Evolutionary conservation across 2,797 vertebrate genomes (phyloP), one percentile per base, ranked within the genome.

Genomic region (Pogonophryne albipinna): DNA sequence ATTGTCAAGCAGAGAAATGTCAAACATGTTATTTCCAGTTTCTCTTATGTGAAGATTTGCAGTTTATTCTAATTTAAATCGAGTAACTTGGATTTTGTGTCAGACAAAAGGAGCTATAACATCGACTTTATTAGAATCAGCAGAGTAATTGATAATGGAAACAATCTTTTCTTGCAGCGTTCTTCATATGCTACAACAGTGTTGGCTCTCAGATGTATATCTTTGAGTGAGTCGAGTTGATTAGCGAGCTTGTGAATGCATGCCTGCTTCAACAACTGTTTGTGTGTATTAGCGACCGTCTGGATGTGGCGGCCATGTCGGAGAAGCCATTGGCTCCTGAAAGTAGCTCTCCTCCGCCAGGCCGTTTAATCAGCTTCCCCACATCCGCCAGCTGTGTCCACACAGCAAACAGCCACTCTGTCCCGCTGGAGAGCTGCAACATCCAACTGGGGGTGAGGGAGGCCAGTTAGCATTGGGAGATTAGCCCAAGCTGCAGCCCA

Each of bases 341-440:
- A 90, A 88, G 90, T 85, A 82, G 75, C 85, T 86, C 79, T 85
- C 74, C 77, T 90, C 70, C 71, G 56, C 83, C 79, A 87, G 74
- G 78, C 83, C 76, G 42, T 93, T 92, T 94, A 95, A 95, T 95
- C 92, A 92, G 91, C 85, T 91, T 91, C 89, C 85, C 81, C 77
- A 74, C 89, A 89, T 86, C 86, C 74, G 85, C 93, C 93, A 95
- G 94, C 93, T 95, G 94, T 95, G 94, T 93, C 94, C 88, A 90
- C 86, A 89, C 82, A 61, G 89, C 87, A 91, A 92, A 92, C 89
- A 85, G 83, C 71, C 80, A 74, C 84, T 87, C 74, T 59, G 82
- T 88, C 85, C 91, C 63, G 56, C 86, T 86, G 85, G 87, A 87
- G 82, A 85, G 86, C 81, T 64, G 64, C 82, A 75, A n/a, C 82